Percentiles rank a stretch among this genome's conserved stretches.
Conservation (phyloP, 1,140 invertebrate species). For the Pentalonia nigronervosa region DNA sequence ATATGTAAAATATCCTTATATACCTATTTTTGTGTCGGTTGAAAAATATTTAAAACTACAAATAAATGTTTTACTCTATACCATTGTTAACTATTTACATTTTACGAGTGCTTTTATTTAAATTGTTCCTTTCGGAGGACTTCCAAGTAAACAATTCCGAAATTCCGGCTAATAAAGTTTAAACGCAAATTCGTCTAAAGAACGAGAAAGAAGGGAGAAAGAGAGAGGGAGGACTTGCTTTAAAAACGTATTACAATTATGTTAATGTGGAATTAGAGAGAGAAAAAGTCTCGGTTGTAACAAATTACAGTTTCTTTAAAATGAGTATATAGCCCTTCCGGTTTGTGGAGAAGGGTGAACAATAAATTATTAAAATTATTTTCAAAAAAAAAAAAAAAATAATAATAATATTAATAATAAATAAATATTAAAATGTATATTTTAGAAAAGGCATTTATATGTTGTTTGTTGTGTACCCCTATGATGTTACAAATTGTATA, state of each 20-base stretch:
- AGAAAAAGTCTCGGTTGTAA: conserved; percentile 54
- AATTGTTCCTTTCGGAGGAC: conserved; percentile 47
- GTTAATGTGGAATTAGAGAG: conserved; percentile 56
- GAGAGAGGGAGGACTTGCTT: conserved; percentile 16
- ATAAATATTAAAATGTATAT: conserved; percentile 17
- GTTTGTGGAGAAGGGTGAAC: background rate
- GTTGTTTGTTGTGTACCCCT: background rate
- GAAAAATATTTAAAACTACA: conserved; percentile 48
- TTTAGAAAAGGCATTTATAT: conserved; percentile 12
- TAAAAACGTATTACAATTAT: conserved; percentile 58
- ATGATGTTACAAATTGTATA: background rate
- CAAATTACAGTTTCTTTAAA: conserved; percentile 55
- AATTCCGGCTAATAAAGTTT: conserved; percentile 55
- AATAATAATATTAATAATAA: background rate
- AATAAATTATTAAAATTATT: conserved; percentile 57
- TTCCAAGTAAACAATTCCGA: conserved; percentile 53
- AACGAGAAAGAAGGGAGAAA: background rate
- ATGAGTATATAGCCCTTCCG: background rate
- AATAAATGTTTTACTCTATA: conserved; percentile 28
- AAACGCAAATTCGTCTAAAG: conserved; percentile 44
- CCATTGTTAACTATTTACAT: conserved; percentile 53
- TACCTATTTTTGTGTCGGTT: background rate
- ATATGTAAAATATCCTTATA: background rate
- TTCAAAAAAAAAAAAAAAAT: background rate
- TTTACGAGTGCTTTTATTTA: conserved; percentile 56